Base-by-base conservation (phyloP, 1,140 invertebrate species). In the Aphelenchoides besseyi region DNA sequence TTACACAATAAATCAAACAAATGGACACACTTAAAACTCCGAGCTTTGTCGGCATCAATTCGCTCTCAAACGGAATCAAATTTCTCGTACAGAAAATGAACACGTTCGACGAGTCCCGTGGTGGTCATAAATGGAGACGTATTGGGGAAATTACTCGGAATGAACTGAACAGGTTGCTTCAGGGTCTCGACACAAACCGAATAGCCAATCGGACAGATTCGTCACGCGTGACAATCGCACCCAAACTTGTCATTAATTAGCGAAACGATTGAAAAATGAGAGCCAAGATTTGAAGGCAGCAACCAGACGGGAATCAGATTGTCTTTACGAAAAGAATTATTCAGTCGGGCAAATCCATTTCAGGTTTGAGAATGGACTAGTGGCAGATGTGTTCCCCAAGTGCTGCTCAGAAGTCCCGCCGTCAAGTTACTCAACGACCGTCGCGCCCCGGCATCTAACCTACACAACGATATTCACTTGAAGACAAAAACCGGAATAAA, bases 371-470 rank as follows among this genome's bases (percentile, higher is more conserved):
- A 23, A 12, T 12, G 41, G 23, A 48, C 41, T 12, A 48, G 41
- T 12, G 41, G 41, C 41, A 48, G 41, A 48, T 48, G 41, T 48
- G 41, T 48, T 48, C 41, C n/a, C n/a, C n/a, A n/a, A n/a, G n/a
- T n/a, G n/a, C n/a, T n/a, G 41, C 12, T 48, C 41, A 48, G 41
- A 23, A 48, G 41, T 48, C 41, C 41, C 41, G 41, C 41, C 41
- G 41, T 48, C 41, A 48, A 48, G 41, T 48, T 48, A 48, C 41
- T 48, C 41, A 48, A 48, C 41, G 41, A 23, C 41, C 41, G 41
- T 12, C 41, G 12, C 41, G 41, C 41, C 41, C 41, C 41, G 12
- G 41, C 41, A 48, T n/a, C n/a, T n/a, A n/a, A n/a, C 41, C 41
- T n/a, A n/a, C n/a, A n/a, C n/a, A 48, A 48, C 41, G 12, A 23